Percentiles rank a stretch among this genome's conserved stretches.
phyloP scores from a whole-genome alignment of 1,140 invertebrate genomes.

The Archivesica marissinica region DNA sequence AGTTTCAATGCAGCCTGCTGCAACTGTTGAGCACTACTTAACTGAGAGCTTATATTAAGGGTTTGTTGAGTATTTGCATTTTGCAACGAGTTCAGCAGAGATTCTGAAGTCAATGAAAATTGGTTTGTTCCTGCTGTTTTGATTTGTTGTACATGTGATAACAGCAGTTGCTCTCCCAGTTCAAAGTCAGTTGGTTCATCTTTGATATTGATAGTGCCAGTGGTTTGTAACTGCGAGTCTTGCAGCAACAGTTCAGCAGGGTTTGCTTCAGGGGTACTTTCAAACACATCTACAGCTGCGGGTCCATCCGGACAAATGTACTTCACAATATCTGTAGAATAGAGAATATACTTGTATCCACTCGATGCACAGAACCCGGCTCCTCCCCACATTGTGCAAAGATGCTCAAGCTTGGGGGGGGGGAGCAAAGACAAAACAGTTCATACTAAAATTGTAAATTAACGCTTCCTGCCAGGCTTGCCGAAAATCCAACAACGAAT shows the following conservation, averaged over 20 bases:
- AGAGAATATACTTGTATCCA: no score
- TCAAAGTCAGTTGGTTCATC: slow-evolving; percentile 66
- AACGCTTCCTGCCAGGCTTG: no score
- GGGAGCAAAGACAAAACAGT: no score
- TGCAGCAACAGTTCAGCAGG: slow-evolving; percentile 40
- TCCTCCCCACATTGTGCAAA: no score
- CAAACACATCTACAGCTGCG: slow-evolving; percentile 60
- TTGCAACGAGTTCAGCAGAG: slow-evolving; percentile 38
- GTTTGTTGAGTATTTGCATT: slow-evolving; percentile 49
- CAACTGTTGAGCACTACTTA: slow-evolving; percentile 66
- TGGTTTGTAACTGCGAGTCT: slow-evolving; percentile 40
- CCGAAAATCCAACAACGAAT: no score
- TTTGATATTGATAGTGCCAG: slow-evolving; percentile 64
- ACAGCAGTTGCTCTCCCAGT: slow-evolving; percentile 60
- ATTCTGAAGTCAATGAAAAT: slow-evolving; percentile 42
- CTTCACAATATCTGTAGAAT: slow-evolving; percentile 77
- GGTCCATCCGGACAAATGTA: slow-evolving; percentile 75
- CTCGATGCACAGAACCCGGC: no score
- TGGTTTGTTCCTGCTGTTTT: slow-evolving; percentile 35
- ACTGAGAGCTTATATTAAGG: background rate
- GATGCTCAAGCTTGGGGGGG: no score
- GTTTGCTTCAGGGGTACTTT: slow-evolving; percentile 56
- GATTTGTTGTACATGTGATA: slow-evolving; percentile 56
- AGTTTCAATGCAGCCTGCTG: slow-evolving; percentile 69
- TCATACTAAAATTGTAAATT: no score